Base-by-base conservation (phyloP, 2,888 invertebrate genomes). In the Zaprionus lineosus region DNA sequence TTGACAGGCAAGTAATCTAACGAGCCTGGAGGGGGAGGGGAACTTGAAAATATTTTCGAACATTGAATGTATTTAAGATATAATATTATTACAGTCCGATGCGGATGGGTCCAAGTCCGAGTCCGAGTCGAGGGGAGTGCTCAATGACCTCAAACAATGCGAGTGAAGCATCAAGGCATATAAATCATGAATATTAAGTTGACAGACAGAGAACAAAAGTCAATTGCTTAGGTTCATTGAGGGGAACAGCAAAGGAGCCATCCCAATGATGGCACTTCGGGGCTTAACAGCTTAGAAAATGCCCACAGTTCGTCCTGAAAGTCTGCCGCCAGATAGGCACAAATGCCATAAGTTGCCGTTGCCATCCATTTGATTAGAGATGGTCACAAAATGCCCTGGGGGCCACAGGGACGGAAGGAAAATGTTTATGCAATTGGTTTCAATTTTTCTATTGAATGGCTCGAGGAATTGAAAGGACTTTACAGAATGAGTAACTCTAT, bases 111-210 rank as follows among this genome's bases (percentile, higher is more conserved):
- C 43, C 21, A 11, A 51, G 11, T 5, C 5, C 31, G 28, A 28
- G 12, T 11, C n/a, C 31, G 11, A 31, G 4, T 31, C 4, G n/a
- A 12, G 15, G 4, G 29, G 14, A 36, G 33, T 39, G 55, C 47
- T 55, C 57, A 50, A 68, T 68, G 77, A 50, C 47, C 58, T 47
- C 48, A 51, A 61, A 75, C 79, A 62, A 59, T 56, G n/a, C n/a
- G n/a, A n/a, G 48, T 51, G 37, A 57, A 47, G 56, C 64, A 56
- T 59, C 55, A 72, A 62, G 36, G 60, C 62, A 76, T 81, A 77
- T 77, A 84, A 77, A 78, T 84, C 73, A 78, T 84, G 70, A 84
- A 78, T 84, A 77, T 78, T 81, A 77, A 76, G 82, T 70, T 76
- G 61, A 18, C 51, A 41, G 50, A 18, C 52, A 36, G 48, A 59